phyloP scores from a whole-genome alignment of 2,888 invertebrate species.

The Drosophila eohydei region DNA sequence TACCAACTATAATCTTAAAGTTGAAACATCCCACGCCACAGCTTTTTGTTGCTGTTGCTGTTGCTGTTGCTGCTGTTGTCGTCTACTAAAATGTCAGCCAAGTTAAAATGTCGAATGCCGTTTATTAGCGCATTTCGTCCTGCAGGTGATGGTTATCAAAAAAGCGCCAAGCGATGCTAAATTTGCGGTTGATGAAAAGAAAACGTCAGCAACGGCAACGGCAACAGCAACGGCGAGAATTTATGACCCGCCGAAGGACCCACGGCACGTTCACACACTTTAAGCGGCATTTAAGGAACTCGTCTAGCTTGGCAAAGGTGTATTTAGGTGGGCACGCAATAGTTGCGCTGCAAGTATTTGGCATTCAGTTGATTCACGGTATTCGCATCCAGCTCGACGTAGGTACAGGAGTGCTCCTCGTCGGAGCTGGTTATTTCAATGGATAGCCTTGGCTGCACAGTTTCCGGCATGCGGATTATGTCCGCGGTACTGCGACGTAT shows the following conservation, averaged over 20 bases:
- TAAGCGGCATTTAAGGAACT: slow-evolving; percentile 43
- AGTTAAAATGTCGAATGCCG: slow-evolving; percentile 64
- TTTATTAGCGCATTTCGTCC: slow-evolving; percentile 65
- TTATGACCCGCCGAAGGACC: slow-evolving; percentile 52
- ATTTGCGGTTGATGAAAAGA: slow-evolving; percentile 71
- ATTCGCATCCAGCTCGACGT: background rate
- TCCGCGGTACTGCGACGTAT: background rate
- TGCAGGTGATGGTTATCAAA: slow-evolving; percentile 59
- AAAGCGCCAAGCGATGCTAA: slow-evolving; percentile 66
- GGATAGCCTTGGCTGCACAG: too few species aligned
- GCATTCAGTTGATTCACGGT: slow-evolving; percentile 5
- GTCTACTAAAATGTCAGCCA: slow-evolving; percentile 29
- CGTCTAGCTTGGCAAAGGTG: slow-evolving; percentile 29
- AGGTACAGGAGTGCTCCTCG: background rate
- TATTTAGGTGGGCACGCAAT: slow-evolving; percentile 37
- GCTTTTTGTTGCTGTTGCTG: background rate
- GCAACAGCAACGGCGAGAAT: slow-evolving; percentile 41
- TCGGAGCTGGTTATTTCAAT: background rate
- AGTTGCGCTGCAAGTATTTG: slow-evolving; percentile 25
- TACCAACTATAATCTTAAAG: background rate
- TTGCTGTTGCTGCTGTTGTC: background rate
- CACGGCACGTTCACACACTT: slow-evolving; percentile 54
- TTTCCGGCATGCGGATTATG: background rate
- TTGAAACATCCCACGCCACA: background rate
- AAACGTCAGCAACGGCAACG: slow-evolving; percentile 63